These are phyloP conservation scores for Sclerodermus sp. DNA, from an alignment of 2,888 invertebrate genomes.

Conservation along the genomic window DNA sequence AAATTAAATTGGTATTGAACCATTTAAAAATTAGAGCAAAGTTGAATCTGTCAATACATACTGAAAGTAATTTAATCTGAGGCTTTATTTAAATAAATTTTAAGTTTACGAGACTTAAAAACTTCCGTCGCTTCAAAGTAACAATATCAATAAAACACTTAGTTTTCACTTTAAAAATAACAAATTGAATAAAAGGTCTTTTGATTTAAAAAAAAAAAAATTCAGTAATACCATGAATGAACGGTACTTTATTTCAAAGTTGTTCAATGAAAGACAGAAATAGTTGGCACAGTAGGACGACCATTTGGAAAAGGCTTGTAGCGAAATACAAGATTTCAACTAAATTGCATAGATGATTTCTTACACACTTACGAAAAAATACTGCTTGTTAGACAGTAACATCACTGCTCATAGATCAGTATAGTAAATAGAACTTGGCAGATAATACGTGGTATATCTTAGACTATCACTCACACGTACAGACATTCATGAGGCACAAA, in stretches of 20 bases:
- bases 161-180: too few species aligned
- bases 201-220: too few species aligned
- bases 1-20: neutral
- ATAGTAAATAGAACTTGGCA: conserved; percentile 24
- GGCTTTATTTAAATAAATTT: too few species aligned
- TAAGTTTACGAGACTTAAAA: too few species aligned
- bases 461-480: neutral
- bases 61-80: too few species aligned
- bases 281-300: neutral
- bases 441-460: conserved; percentile 21
- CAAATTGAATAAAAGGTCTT: too few species aligned
- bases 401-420: conserved; percentile 1
- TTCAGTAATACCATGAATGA: neutral
- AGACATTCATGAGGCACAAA: neutral
- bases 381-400: too few species aligned
- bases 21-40: too few species aligned
- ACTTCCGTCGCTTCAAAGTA: too few species aligned
- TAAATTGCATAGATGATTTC: neutral
- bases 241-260: neutral
- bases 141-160: too few species aligned
- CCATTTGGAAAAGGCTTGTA: neutral
- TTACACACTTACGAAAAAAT: too few species aligned
- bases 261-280: neutral
- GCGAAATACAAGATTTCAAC: conserved; percentile 1
- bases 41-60: too few species aligned